These are phyloP conservation scores for Menidia menidia DNA, from an alignment of 2,797 vertebrate genomes.

Conservation along the genomic window DNA sequence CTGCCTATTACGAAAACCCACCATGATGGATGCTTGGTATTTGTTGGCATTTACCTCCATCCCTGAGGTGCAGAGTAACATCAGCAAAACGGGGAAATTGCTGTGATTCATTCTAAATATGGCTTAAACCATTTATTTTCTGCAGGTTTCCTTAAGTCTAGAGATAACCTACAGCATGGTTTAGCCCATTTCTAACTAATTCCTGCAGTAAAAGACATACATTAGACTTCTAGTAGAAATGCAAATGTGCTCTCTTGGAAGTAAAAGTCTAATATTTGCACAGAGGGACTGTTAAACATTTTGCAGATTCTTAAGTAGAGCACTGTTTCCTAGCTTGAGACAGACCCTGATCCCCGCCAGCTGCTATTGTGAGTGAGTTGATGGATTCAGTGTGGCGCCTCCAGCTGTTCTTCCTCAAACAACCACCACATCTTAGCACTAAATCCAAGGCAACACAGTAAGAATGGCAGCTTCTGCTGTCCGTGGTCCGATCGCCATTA, in stretches of 20 bases:
- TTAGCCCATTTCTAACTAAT: constrained; percentile 18
- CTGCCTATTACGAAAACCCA: constrained; percentile 20
- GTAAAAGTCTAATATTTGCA: constrained; percentile 72
- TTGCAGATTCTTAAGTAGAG: constrained; percentile 58
- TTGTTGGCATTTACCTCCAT: constrained; percentile 62
- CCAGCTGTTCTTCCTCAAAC: constrained; percentile 79
- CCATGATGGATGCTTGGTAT: constrained; percentile 66
- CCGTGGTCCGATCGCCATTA: constrained; percentile 33
- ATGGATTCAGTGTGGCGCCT: constrained; percentile 74
- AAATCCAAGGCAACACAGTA: constrained; percentile 68
- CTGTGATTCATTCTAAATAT: constrained; percentile 22
- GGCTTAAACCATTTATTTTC: constrained; percentile 16
- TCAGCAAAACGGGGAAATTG: constrained; percentile 30
- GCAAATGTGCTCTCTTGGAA: constrained; percentile 48
- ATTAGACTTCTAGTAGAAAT: constrained; percentile 54
- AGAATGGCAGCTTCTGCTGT: constrained; percentile 45
- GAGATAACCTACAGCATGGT: constrained; percentile 3
- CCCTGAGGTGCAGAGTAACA: constrained; percentile 28
- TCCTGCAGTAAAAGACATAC: constrained; percentile 16
- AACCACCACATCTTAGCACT: constrained; percentile 59
- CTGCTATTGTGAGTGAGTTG: constrained; percentile 72
- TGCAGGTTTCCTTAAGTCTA: constrained; percentile 6
- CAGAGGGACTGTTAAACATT: constrained; percentile 68
- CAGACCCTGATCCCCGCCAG: constrained; percentile 42
- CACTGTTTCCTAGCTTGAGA: constrained; percentile 57